Conservation (phyloP, 2,113 vertebrate genomes). For the Tragelaphus buxtoni region DNA sequence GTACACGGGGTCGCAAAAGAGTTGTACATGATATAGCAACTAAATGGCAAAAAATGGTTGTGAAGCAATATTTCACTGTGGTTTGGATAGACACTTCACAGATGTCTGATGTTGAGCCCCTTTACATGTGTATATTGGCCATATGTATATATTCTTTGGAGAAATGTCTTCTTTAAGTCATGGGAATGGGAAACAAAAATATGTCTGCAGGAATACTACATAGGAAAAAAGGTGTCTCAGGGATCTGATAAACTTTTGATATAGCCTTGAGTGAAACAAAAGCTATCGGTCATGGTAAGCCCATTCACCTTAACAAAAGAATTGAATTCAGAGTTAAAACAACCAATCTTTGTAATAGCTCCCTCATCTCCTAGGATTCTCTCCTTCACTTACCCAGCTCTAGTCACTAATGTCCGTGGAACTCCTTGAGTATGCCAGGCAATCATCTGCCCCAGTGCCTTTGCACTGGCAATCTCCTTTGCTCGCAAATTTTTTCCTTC, state of each 20-base stretch:
- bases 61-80: background rate
- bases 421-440: background rate
- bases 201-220: background rate
- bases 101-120: background rate
- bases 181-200: background rate
- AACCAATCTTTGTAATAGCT: background rate
- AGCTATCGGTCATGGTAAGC: background rate
- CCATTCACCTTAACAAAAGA: background rate
- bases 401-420: background rate
- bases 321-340: background rate
- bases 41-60: background rate
- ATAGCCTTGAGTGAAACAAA: background rate
- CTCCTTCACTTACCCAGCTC: background rate
- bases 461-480: background rate
- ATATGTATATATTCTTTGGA: background rate
- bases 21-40: background rate
- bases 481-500: background rate
- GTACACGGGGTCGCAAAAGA: background rate
- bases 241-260: background rate
- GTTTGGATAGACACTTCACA: background rate
- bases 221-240: background rate
- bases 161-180: background rate
- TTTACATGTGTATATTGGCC: background rate
- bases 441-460: background rate
- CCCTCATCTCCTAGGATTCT: background rate